These are phyloP conservation scores for Geotrypetes seraphini DNA, from an alignment of 2,797 vertebrate genomes.

Conservation along the genomic window DNA sequence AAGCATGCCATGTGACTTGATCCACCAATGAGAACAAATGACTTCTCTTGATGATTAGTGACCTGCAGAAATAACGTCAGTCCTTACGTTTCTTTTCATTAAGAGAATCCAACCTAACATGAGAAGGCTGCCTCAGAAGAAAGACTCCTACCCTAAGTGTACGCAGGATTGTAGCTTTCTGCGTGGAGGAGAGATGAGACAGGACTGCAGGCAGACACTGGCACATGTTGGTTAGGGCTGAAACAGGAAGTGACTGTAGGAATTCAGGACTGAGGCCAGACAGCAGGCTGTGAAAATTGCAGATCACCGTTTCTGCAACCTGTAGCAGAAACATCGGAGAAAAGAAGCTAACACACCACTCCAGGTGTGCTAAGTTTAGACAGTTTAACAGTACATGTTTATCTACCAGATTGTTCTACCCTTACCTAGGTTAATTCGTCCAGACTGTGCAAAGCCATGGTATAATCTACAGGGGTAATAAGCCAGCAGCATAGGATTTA, in stretches of 20 bases:
- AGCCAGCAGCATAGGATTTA: too few species aligned
- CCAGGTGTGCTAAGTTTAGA: too few species aligned
- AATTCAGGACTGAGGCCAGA: slow-evolving; percentile 61
- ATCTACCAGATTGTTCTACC: too few species aligned
- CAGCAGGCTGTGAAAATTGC: slow-evolving; percentile 60
- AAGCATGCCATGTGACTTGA: not conserved
- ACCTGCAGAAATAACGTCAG: not conserved
- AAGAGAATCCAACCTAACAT: too few species aligned
- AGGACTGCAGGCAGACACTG: slow-evolving; percentile 61
- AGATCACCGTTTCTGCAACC: slow-evolving; percentile 49
- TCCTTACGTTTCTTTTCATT: too few species aligned
- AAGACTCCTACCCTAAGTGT: slow-evolving; percentile 51
- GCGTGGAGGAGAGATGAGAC: slow-evolving; percentile 55
- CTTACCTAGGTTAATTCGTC: too few species aligned
- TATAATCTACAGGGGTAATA: too few species aligned
- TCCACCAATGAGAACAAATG: not conserved
- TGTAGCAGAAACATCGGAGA: slow-evolving; percentile 13
- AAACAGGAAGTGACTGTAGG: slow-evolving; percentile 45
- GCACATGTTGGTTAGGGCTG: slow-evolving; percentile 50
- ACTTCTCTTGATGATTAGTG: too few species aligned
- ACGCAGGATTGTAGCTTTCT: slow-evolving; percentile 61
- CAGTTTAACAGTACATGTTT: too few species aligned
- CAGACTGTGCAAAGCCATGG: too few species aligned
- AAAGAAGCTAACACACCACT: too few species aligned
- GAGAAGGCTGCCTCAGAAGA: too few species aligned